Percentiles rank a stretch among this genome's conserved stretches.
phyloP scores from a whole-genome alignment of 2,113 vertebrate species.

The Mus pahari region DNA sequence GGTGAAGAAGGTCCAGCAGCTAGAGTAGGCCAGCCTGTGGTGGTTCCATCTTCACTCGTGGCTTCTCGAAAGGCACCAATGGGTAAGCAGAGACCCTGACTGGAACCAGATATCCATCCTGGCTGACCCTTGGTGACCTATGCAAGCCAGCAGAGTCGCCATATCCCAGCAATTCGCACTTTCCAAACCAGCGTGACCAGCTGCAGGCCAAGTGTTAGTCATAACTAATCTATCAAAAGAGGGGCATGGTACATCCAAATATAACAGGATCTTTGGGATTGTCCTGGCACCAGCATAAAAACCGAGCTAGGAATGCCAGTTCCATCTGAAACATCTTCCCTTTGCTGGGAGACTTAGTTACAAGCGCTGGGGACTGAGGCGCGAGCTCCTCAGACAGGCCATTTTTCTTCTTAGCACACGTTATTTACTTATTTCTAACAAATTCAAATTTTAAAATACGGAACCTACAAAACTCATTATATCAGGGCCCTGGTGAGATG shows the following conservation, averaged over 20 bases:
- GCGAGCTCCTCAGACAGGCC: neutral
- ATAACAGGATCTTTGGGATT: neutral
- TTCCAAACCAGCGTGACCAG: neutral
- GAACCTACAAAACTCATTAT: neutral
- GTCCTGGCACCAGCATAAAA: neutral
- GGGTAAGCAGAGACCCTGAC: neutral
- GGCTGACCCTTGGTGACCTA: neutral
- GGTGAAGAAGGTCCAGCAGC: neutral
- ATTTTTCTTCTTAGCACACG: neutral
- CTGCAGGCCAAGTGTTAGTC: neutral
- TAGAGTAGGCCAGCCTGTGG: neutral
- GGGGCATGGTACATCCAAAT: neutral
- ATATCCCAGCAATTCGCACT: neutral
- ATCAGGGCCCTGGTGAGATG: neutral
- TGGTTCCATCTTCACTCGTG: neutral
- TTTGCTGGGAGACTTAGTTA: neutral
- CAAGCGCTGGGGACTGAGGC: neutral
- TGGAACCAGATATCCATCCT: neutral
- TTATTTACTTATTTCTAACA: neutral
- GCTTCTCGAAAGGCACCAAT: neutral
- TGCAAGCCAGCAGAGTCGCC: neutral
- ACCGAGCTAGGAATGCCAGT: neutral
- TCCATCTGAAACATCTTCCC: neutral
- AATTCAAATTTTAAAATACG: conserved; percentile 24
- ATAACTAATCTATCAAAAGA: neutral